phyloP scores from a whole-genome alignment of 2,888 invertebrate species.

The Xiphydria camelus region DNA sequence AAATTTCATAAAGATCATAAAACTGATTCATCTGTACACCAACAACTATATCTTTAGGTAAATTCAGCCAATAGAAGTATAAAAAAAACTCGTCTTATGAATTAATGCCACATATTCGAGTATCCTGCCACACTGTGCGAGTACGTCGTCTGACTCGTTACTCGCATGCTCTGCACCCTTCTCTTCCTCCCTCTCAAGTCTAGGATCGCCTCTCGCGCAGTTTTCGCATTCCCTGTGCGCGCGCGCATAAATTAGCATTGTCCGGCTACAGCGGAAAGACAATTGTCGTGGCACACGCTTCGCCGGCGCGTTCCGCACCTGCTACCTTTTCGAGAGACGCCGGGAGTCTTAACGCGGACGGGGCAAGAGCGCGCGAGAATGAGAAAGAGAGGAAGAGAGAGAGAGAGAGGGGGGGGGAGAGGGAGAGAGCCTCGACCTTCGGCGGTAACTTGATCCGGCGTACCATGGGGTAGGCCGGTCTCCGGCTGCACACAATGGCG shows the following conservation, averaged over 20 bases:
- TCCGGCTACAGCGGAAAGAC: constrained; percentile 17
- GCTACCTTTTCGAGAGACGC: constrained; percentile 40
- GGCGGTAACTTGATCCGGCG: constrained; percentile 36
- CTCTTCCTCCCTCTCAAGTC: constrained; percentile 26
- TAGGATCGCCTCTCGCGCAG: constrained; percentile 24
- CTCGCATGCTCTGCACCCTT: too few species aligned
- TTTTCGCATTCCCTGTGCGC: constrained; percentile 12
- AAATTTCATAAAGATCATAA: too few species aligned
- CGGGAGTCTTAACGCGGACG: constrained; percentile 6
- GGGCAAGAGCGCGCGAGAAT: constrained; percentile 8
- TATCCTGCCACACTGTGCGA: too few species aligned
- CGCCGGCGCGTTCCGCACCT: constrained; percentile 31
- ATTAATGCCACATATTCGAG: too few species aligned
- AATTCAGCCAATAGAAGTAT: too few species aligned
- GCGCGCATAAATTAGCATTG: constrained; percentile 39
- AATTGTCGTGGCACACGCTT: background rate
- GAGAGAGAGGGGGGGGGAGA: constrained; percentile 6
- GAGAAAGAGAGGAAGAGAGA: constrained; percentile 1
- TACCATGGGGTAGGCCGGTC: constrained; percentile 28
- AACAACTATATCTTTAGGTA: too few species aligned
- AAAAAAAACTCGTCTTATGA: too few species aligned
- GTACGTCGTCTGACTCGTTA: too few species aligned
- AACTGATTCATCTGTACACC: too few species aligned
- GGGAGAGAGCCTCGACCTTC: constrained; percentile 17
- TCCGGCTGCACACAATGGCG: constrained; percentile 39